Evolutionary conservation across 2,797 vertebrate genomes (phyloP).

Genomic region (Cirrhinus molitorella): DNA sequence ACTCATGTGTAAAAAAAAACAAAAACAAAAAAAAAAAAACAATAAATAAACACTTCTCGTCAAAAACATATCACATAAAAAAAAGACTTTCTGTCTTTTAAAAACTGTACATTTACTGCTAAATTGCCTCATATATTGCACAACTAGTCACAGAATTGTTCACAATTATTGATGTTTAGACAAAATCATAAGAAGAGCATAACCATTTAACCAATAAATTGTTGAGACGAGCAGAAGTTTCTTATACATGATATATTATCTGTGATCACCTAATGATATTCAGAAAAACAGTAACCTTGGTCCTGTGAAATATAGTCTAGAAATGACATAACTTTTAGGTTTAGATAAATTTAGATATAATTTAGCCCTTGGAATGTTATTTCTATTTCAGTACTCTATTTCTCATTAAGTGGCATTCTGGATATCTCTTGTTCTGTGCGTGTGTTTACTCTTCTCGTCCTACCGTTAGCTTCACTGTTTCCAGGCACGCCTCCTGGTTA

Average conservation of each 20-base stretch:
- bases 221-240: too few species aligned
- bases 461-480: too few species aligned
- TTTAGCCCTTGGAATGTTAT: background rate
- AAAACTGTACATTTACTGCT: background rate
- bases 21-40: too few species aligned
- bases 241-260: background rate
- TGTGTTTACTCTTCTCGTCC: too few species aligned
- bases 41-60: background rate
- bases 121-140: background rate
- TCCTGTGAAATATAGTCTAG: too few species aligned
- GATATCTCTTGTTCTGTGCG: background rate
- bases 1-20: background rate
- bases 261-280: background rate
- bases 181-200: background rate
- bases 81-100: background rate
- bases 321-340: too few species aligned
- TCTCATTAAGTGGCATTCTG: background rate
- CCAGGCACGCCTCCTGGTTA: background rate
- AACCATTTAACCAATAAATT: background rate
- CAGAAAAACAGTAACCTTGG: background rate
- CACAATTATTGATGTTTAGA: background rate
- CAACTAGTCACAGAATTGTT: background rate
- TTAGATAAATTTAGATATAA: too few species aligned
- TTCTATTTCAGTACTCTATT: background rate
- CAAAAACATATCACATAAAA: background rate